phyloP scores from a whole-genome alignment of 2,113 vertebrate genomes.

The Stegastes partitus region DNA sequence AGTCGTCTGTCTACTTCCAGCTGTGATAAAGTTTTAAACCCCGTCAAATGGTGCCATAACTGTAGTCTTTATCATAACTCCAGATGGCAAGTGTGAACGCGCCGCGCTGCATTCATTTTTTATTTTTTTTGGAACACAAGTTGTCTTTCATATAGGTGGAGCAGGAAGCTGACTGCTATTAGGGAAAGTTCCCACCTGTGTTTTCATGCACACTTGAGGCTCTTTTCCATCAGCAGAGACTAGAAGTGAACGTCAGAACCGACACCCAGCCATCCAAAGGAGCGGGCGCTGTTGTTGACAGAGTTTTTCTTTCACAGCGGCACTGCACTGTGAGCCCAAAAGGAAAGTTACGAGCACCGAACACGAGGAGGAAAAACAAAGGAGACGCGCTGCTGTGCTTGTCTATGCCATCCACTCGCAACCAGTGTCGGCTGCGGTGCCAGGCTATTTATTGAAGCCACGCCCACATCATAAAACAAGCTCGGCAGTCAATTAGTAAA shows the following conservation, averaged over 20 bases:
- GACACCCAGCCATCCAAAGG: background rate
- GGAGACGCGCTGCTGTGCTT: no score
- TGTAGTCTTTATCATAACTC: slow-evolving; percentile 31
- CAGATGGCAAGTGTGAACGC: slow-evolving; percentile 43
- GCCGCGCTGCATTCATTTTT: slow-evolving; percentile 31
- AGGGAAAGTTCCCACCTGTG: slow-evolving; percentile 13
- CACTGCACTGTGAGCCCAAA: no score
- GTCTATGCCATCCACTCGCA: no score
- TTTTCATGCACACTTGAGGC: slow-evolving; percentile 1
- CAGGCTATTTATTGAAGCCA: no score
- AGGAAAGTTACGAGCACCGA: no score
- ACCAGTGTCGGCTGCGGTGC: no score
- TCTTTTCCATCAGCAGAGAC: background rate
- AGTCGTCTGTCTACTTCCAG: slow-evolving; percentile 26
- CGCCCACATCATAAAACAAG: no score
- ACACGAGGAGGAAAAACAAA: no score
- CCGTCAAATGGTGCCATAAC: slow-evolving; percentile 1
- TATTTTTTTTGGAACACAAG: slow-evolving; percentile 28
- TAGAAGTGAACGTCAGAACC: background rate
- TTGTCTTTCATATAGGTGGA: slow-evolving; percentile 20
- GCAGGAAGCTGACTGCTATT: background rate
- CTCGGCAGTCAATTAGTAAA: no score
- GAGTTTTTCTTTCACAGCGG: background rate
- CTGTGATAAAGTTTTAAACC: slow-evolving; percentile 45
- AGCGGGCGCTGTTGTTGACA: background rate